Evolutionary conservation across 1,140 invertebrate genomes (phyloP).

Genomic region (Drosophila virilis): DNA sequence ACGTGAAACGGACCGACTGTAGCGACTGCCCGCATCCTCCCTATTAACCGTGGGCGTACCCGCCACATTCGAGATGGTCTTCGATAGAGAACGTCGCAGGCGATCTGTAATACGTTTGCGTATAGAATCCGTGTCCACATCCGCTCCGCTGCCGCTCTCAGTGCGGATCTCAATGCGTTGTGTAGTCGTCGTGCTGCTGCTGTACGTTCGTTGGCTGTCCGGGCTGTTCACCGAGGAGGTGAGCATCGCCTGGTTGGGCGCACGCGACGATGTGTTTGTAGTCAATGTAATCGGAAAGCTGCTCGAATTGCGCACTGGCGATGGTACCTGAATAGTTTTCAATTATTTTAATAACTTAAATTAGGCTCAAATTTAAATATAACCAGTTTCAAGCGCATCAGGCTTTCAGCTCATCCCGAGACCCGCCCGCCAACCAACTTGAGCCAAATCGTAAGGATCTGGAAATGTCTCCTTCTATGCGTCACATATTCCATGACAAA

Average conservation of each 20-base stretch:
- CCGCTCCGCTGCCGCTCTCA: constrained; percentile 39
- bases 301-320: constrained; percentile 49
- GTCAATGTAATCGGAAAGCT: constrained; percentile 70
- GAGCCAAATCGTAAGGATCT: too few relatives aligned
- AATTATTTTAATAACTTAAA: too few relatives aligned
- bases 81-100: constrained; percentile 72
- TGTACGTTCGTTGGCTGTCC: constrained; percentile 46
- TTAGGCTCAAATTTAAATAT: neutral
- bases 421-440: too few relatives aligned
- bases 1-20: constrained; percentile 75
- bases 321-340: constrained; percentile 31
- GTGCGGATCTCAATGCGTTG: constrained; percentile 66
- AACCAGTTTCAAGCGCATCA: neutral
- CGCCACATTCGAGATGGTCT: constrained; percentile 59
- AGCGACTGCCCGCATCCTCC: constrained; percentile 69
- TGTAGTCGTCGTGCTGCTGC: constrained; percentile 60
- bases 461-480: too few relatives aligned
- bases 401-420: too few relatives aligned
- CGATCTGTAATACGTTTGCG: constrained; percentile 66
- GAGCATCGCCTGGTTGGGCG: constrained; percentile 51
- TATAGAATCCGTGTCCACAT: constrained; percentile 65
- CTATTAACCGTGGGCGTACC: constrained; percentile 58
- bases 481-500: too few relatives aligned
- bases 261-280: constrained; percentile 69
- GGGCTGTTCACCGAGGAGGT: constrained; percentile 71